Conservation (phyloP, 2,888 invertebrate genomes). For the Morpho achilles region DNA sequence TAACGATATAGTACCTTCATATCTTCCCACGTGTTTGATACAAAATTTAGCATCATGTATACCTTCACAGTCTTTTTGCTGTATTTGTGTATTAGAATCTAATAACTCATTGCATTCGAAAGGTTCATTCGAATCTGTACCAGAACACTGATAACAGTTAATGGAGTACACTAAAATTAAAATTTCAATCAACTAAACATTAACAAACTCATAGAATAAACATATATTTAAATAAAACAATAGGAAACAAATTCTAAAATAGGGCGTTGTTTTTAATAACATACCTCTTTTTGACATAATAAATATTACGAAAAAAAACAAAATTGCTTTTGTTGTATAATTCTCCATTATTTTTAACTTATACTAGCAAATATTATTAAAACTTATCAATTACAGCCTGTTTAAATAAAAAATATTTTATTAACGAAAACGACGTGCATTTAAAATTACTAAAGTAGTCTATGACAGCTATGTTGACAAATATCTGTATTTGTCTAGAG, state of each 20-base stretch:
- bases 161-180: conserved; percentile 80
- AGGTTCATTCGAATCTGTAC: conserved; percentile 86
- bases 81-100: conserved; percentile 81
- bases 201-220: conserved; percentile 7
- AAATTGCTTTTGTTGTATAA: conserved; percentile 39
- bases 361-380: not conserved
- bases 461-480: no score
- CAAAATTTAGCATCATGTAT: conserved; percentile 94
- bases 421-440: no score
- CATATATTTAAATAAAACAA: conserved; percentile 5
- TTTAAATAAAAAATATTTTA: no score
- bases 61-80: conserved; percentile 84
- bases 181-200: not conserved
- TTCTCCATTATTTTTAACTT: conserved; percentile 28
- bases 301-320: conserved; percentile 14
- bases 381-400: no score
- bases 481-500: no score
- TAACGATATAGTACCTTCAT: conserved; percentile 82
- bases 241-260: not conserved
- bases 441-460: no score
- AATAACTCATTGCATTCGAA: conserved; percentile 92
- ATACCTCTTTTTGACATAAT: conserved; percentile 26
- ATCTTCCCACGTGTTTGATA: conserved; percentile 95
- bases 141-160: conserved; percentile 93
- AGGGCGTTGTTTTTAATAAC: conserved; percentile 23